These are phyloP conservation scores for Chymomyza amoena DNA, from an alignment of 2,888 invertebrate genomes.

Conservation along the genomic window DNA sequence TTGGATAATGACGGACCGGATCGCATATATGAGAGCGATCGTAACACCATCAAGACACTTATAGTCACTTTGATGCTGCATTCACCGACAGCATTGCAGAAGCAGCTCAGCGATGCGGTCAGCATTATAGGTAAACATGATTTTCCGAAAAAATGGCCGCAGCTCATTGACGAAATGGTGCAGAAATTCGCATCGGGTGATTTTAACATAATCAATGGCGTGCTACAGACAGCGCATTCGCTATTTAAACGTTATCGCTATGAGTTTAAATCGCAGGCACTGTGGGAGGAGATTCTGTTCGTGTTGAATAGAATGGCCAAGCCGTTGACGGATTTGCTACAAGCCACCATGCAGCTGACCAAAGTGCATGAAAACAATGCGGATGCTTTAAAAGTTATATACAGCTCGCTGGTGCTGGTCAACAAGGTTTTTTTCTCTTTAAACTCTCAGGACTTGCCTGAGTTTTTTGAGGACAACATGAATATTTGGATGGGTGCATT, in stretches of 20 bases:
- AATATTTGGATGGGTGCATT: slow-evolving; percentile 96
- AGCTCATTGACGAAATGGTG: slow-evolving; percentile 95
- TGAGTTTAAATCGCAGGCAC: slow-evolving; percentile 95
- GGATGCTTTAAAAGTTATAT: slow-evolving; percentile 90
- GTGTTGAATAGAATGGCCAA: slow-evolving; percentile 96
- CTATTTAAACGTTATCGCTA: slow-evolving; percentile 96
- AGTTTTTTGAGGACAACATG: slow-evolving; percentile 99
- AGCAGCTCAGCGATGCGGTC: slow-evolving; percentile 96
- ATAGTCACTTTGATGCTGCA: slow-evolving; percentile 96
- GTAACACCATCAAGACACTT: slow-evolving; percentile 88
- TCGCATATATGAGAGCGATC: slow-evolving; percentile 89
- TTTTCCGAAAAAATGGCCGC: slow-evolving; percentile 98
- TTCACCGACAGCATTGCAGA: slow-evolving; percentile 93
- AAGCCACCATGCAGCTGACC: slow-evolving; percentile 92
- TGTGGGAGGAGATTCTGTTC: slow-evolving; percentile 98
- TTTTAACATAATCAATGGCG: slow-evolving; percentile 96
- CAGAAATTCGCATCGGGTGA: slow-evolving; percentile 94
- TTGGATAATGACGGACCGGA: slow-evolving; percentile 87
- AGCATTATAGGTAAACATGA: slow-evolving; percentile 97
- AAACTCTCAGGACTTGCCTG: slow-evolving; percentile 98
- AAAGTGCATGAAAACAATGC: slow-evolving; percentile 88
- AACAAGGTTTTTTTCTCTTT: slow-evolving; percentile 98
- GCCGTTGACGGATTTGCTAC: slow-evolving; percentile 94
- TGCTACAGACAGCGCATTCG: slow-evolving; percentile 96
- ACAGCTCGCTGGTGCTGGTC: slow-evolving; percentile 91